Conservation (phyloP, 2,888 invertebrate genomes). For the Rhagophthalmus giganteus region DNA sequence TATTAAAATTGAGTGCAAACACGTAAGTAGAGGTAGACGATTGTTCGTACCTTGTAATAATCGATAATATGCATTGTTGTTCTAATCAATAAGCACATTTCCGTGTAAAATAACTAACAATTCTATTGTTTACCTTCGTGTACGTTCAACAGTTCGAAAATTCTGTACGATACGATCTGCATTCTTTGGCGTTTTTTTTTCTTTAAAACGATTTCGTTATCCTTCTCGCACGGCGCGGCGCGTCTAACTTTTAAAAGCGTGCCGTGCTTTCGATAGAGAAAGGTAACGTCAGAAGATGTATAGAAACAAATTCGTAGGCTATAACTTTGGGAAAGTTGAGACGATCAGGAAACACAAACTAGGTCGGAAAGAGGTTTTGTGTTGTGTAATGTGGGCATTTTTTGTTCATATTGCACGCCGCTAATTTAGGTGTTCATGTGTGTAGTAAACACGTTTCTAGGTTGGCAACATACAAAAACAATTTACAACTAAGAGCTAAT, state of each 20-base stretch:
- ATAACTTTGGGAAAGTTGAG: constrained; percentile 25
- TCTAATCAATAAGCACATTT: constrained; percentile 14
- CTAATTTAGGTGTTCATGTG: constrained; percentile 26
- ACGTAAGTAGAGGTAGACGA: background rate
- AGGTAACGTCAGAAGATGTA: constrained; percentile 15
- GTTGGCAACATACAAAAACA: constrained; percentile 17
- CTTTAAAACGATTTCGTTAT: background rate
- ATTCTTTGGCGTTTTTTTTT: constrained; percentile 2
- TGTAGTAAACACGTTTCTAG: constrained; percentile 9
- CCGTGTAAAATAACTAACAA: constrained; percentile 11
- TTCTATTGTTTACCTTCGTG: constrained; percentile 12
- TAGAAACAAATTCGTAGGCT: constrained; percentile 8
- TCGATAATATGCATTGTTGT: background rate
- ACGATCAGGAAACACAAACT: constrained; percentile 29
- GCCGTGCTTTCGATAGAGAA: constrained; percentile 7
- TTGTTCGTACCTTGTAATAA: background rate
- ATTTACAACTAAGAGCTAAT: constrained; percentile 22
- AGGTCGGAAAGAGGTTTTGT: constrained; percentile 28
- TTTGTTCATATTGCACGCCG: constrained; percentile 24
- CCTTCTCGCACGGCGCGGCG: constrained; percentile 1
- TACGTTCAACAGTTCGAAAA: constrained; percentile 3
- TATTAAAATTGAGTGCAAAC: background rate
- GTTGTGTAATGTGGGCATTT: constrained; percentile 22
- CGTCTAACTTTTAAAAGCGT: too few species aligned
- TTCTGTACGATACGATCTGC: constrained; percentile 8